Percentiles rank a stretch among this genome's conserved stretches.
Evolutionary conservation across 2,888 invertebrate genomes (phyloP).

Genomic region (Lasioglossum zephyrum): DNA sequence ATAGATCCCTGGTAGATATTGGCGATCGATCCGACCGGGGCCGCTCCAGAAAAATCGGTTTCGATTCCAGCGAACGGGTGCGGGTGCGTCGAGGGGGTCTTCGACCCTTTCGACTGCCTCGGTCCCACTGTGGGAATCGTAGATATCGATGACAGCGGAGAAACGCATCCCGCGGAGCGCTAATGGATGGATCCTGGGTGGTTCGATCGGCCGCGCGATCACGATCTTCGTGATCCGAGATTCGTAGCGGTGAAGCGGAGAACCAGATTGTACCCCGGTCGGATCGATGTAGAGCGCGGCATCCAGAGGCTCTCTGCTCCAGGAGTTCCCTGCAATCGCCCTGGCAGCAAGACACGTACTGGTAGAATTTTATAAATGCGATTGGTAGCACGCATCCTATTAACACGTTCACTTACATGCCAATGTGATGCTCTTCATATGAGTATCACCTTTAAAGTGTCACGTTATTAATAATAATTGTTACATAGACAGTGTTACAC

Average conservation of each 20-base stretch:
- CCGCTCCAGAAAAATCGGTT: conserved; percentile 30
- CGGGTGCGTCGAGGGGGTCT: conserved; percentile 61
- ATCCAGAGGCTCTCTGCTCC: not conserved
- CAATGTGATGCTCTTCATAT: not conserved
- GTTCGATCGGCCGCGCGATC: conserved; percentile 73
- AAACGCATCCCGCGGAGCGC: conserved; percentile 80
- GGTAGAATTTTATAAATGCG: not conserved
- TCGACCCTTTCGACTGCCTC: conserved; percentile 38
- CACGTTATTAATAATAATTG: too few relatives aligned
- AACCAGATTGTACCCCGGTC: not conserved
- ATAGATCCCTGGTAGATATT: not conserved
- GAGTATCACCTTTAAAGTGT: too few relatives aligned
- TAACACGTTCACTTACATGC: not conserved
- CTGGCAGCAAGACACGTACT: not conserved
- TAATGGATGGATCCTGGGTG: conserved; percentile 84
- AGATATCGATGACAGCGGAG: conserved; percentile 80
- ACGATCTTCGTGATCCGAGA: conserved; percentile 49
- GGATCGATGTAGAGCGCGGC: conserved; percentile 9
- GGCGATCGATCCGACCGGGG: not conserved
- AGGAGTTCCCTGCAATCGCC: not conserved
- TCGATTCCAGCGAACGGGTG: conserved; percentile 34
- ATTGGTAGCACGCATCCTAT: not conserved
- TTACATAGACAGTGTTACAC: too few relatives aligned
- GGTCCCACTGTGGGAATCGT: conserved; percentile 74
- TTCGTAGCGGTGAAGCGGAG: conserved; percentile 18